Conservation (phyloP, 2,797 vertebrate genomes). For the Amblyraja radiata region DNA sequence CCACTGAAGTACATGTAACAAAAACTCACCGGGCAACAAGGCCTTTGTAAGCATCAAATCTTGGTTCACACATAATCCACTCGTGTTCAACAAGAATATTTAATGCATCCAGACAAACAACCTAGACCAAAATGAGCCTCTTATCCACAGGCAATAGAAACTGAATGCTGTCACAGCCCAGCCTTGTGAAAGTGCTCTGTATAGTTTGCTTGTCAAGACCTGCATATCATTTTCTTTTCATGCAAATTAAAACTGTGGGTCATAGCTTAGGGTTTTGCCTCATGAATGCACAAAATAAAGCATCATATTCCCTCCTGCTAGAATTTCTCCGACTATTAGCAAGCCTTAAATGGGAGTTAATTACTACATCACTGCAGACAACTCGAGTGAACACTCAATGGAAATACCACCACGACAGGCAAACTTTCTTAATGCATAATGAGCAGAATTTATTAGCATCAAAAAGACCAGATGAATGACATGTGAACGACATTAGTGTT, state of each 20-base stretch:
- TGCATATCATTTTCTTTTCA: constrained; percentile 38
- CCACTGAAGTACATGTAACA: constrained; percentile 36
- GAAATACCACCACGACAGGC: constrained; percentile 40
- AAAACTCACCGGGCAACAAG: constrained; percentile 36
- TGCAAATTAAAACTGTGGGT: constrained; percentile 42
- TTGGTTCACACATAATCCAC: constrained; percentile 39
- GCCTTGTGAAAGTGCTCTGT: constrained; percentile 11
- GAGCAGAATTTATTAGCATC: constrained; percentile 31
- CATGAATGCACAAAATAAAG: constrained; percentile 46
- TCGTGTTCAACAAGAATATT: constrained; percentile 44
- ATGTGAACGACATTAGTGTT: background rate
- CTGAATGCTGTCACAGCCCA: constrained; percentile 45
- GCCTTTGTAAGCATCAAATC: background rate
- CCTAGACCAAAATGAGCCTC: constrained; percentile 36
- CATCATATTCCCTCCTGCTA: constrained; percentile 18
- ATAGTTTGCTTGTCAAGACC: constrained; percentile 33
- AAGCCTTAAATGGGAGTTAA: constrained; percentile 30
- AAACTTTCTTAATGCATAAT: background rate
- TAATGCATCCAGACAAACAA: constrained; percentile 42
- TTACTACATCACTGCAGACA: constrained; percentile 6
- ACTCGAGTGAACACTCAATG: constrained; percentile 18
- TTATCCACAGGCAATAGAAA: constrained; percentile 41
- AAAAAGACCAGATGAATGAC: background rate
- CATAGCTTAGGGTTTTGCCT: constrained; percentile 38
- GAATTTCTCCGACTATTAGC: background rate